Conservation (phyloP, 2,888 invertebrate genomes). For the Mesoligia furuncula region DNA sequence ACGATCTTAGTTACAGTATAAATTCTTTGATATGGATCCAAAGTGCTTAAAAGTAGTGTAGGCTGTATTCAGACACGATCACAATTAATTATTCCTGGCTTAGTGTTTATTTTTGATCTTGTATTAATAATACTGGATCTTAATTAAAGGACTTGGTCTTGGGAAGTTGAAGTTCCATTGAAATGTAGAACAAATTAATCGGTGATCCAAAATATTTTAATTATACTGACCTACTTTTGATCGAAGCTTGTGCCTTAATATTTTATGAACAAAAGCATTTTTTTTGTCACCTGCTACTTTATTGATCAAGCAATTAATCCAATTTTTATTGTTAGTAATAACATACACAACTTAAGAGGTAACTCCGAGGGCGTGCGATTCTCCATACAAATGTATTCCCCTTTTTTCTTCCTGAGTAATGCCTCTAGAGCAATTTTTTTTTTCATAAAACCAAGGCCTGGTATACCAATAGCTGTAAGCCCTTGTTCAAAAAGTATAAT, state of each 20-base stretch:
- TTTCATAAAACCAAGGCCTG: no score
- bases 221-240: background rate
- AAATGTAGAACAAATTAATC: background rate
- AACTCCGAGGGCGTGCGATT: no score
- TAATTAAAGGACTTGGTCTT: slow-evolving; percentile 9
- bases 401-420: no score
- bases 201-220: background rate
- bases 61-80: slow-evolving; percentile 18
- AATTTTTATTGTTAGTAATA: no score
- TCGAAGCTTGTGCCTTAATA: background rate
- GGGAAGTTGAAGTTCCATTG: background rate
- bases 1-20: slow-evolving; percentile 41
- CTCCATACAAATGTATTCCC: no score
- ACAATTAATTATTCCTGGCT: slow-evolving; percentile 13
- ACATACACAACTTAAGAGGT: no score
- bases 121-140: background rate
- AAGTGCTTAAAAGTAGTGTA: slow-evolving; percentile 30
- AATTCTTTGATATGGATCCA: slow-evolving; percentile 30
- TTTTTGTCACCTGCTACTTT: background rate
- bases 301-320: background rate
- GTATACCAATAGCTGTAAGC: no score
- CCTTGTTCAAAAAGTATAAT: no score
- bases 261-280: no score
- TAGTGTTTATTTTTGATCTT: slow-evolving; percentile 17
- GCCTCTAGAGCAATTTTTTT: no score